Evolutionary conservation across 2,113 vertebrate genomes (phyloP), one percentile per base, ranked within the genome.

Genomic region (Apistogramma diplotaenia): DNA sequence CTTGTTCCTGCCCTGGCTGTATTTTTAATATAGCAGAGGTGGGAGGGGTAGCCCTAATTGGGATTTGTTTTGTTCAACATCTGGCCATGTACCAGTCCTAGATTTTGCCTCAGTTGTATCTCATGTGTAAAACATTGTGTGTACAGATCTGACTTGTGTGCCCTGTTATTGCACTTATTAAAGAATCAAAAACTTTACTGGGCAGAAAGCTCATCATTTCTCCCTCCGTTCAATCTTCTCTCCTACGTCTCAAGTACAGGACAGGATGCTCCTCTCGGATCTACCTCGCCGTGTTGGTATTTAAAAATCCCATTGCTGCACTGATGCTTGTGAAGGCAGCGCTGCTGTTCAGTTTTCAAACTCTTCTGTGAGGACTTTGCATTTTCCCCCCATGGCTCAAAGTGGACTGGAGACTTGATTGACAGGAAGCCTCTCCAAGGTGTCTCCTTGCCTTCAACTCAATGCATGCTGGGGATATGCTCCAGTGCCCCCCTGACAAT

Each of bases 391-490:
- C 12, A 4, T 33, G 18, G 31, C 46, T 88, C 74, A 51, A 78
- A 77, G 49, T 59, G 18, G 5, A 75, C 73, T 53, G 21, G 43
- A 85, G 59, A 77, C 31, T 72, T 80, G 82, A 91, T 76, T 54
- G 90, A 86, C 62, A 76, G 75, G 65, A 85, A 88, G 88, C 80
- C 82, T 81, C 79, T 90, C 88, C 62, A 31, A 82, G 60, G 21
- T 88, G 82, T 79, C 81, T 87, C 40, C 79, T 58, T 19, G 37
- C 73, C 53, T 78, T 86, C 89, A 82, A 56, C 33, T 78, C 58
- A 74, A 19, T 83, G 85, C 76, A 87, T 88, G 78, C 89, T 89
- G 87, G 79, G 62, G 92, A 89, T 92, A 85, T 87, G 88, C 89
- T 91, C 79, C 84, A 87, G 15, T 88, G 74, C 82, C 54, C 74